A percentile compares a stretch with the other conserved stretches of the same genome.
Evolutionary conservation across 1,140 invertebrate genomes (phyloP).

Genomic region (Littorina saxatilis): DNA sequence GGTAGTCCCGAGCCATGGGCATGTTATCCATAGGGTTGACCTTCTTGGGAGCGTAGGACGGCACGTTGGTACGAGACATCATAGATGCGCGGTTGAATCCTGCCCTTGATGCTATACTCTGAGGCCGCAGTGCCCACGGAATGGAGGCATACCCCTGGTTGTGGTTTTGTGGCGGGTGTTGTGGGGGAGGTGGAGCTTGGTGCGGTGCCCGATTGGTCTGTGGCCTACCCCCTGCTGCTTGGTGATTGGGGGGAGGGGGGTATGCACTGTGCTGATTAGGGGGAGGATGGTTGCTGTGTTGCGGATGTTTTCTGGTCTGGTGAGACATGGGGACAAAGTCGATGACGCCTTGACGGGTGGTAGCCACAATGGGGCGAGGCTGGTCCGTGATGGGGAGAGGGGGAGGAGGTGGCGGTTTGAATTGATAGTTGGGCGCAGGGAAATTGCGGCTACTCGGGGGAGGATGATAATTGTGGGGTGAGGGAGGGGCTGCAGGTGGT

Average conservation of each 20-base stretch:
- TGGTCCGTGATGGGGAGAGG: not conserved
- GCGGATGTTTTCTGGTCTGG: not conserved
- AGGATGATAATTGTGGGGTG: too few relatives aligned
- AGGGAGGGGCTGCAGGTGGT: too few relatives aligned
- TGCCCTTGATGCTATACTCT: too few relatives aligned
- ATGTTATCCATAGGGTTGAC: not conserved
- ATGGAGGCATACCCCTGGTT: not conserved
- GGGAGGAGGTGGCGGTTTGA: not conserved
- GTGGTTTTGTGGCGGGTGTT: not conserved
- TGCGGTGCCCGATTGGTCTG: not conserved
- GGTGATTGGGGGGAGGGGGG: not conserved
- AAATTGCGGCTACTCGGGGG: too few relatives aligned
- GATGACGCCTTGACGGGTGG: not conserved
- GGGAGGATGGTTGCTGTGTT: not conserved
- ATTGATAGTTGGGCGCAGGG: too few relatives aligned
- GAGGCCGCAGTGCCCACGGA: not conserved
- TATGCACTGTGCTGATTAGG: not conserved
- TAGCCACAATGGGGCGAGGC: not conserved
- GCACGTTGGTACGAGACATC: not conserved
- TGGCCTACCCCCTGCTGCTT: not conserved
- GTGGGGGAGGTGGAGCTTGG: not conserved
- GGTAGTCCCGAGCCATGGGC: not conserved
- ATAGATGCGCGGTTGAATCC: not conserved
- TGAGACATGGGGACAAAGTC: not conserved
- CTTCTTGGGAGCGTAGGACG: not conserved